Evolutionary conservation across 2,113 vertebrate genomes (phyloP).

Genomic region (Malurus melanocephalus): DNA sequence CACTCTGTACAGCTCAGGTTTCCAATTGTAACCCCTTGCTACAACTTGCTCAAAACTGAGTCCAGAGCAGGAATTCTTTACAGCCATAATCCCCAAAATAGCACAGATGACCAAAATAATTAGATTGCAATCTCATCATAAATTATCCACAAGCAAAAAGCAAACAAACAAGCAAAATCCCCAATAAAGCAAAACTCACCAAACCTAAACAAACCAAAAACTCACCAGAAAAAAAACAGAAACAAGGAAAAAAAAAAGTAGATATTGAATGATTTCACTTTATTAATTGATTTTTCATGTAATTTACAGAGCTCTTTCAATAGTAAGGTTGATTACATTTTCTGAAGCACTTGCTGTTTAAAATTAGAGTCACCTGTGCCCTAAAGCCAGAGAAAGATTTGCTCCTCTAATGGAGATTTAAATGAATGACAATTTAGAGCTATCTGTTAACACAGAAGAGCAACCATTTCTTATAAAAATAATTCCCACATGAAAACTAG

Average conservation of each 20-base stretch:
- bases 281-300: background rate
- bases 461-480: background rate
- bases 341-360: background rate
- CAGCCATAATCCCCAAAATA: background rate
- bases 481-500: background rate
- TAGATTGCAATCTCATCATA: background rate
- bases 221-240: background rate
- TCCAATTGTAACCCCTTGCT: background rate
- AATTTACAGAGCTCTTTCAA: background rate
- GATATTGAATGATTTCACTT: background rate
- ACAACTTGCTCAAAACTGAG: background rate
- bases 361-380: background rate
- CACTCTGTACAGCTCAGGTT: background rate
- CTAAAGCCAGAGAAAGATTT: background rate
- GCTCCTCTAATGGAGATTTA: background rate
- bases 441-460: background rate
- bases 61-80: background rate
- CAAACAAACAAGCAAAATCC: background rate
- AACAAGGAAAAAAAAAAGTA: background rate
- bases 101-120: background rate
- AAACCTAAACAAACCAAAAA: background rate
- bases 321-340: background rate
- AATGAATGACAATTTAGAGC: background rate
- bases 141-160: background rate
- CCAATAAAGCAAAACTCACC: background rate